Evolutionary conservation across 2,888 invertebrate genomes (phyloP), one percentile per base, ranked within the genome.

Genomic region (Hypolimnas misippus): DNA sequence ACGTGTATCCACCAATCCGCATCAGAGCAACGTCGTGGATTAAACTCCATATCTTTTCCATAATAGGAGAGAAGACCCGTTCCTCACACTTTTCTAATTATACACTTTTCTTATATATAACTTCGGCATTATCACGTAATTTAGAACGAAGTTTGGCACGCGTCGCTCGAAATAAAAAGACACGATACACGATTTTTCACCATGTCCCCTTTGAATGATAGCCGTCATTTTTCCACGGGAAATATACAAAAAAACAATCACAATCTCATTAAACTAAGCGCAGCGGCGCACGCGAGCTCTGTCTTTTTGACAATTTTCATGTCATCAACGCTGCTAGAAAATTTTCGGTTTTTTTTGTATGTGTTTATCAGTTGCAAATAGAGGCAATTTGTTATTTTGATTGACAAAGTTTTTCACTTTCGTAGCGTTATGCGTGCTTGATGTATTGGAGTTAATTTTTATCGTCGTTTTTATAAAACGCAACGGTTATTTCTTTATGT

Each of bases 181-280:
- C 65, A 66, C 63, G 68, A 49, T 29, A 49, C 66, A 62, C 65
- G 67, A 79, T 83, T 83, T 82, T 83, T 82, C 79, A 83, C 78
- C 68, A 81, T 79, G 73, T 79, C 66, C 70, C 77, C 74, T 68
- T 72, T 86, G 83, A 86, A 80, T 83, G 83, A 89, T 87, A 72
- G 78, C 75, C 74, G 78, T 73, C 72, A 79, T 83, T 83, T 86
- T 85, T 83, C 72, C 57, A 51, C 57, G 67, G 63, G 66, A 59
- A 62, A 58, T 56, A 61, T 60, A 62, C 52, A 68, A 66, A 65
- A 69, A 76, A 76, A 75, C 73, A 73, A 76, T 76, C 76, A 73
- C 74, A 74, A 73, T 75, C 75, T 75, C 76, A 77, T 78, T 78
- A 76, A 67, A 62, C 70, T 71, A 74, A 75, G 70, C 75, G 70